Evolutionary conservation across 2,888 invertebrate species (phyloP).

Genomic region (Leptogaster cylindrica): DNA sequence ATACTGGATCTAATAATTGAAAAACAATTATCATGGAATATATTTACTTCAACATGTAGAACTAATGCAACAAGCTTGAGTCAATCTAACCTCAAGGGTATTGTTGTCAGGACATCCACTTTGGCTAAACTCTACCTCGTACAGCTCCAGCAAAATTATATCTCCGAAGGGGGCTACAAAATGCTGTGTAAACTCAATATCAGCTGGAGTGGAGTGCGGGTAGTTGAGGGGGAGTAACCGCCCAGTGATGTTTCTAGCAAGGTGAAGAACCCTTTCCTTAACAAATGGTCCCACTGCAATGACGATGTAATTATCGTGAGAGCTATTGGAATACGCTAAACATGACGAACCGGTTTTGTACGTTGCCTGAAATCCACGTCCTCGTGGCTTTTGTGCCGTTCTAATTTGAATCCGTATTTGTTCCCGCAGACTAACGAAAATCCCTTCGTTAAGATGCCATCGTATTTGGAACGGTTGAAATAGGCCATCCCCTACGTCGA

Average conservation of each 20-base stretch:
- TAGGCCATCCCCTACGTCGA: constrained; percentile 65
- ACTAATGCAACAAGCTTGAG: no score
- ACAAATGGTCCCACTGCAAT: constrained; percentile 55
- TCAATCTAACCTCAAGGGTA: constrained; percentile 64
- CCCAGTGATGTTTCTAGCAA: constrained; percentile 63
- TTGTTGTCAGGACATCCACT: constrained; percentile 63
- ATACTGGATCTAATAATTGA: no score
- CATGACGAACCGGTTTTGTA: constrained; percentile 68
- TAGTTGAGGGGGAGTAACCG: constrained; percentile 66
- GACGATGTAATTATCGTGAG: not conserved
- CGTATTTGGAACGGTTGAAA: constrained; percentile 67
- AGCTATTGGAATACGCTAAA: no score
- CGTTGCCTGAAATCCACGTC: constrained; percentile 71
- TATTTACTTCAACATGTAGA: no score
- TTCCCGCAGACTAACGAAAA: constrained; percentile 71
- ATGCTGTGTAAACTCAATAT: constrained; percentile 65
- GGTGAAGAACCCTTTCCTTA: constrained; percentile 62
- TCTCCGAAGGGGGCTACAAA: constrained; percentile 67
- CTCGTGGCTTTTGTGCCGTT: constrained; percentile 70
- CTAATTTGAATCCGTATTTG: constrained; percentile 68
- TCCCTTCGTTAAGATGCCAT: constrained; percentile 69
- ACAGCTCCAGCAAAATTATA: constrained; percentile 64
- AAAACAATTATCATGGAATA: no score
- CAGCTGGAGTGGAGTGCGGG: constrained; percentile 64
- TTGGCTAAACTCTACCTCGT: constrained; percentile 62